A percentile compares a stretch with the other conserved stretches of the same genome.
These are phyloP conservation scores for Tethea ocularis DNA, from an alignment of 2,888 invertebrate species.

Conservation along the genomic window DNA sequence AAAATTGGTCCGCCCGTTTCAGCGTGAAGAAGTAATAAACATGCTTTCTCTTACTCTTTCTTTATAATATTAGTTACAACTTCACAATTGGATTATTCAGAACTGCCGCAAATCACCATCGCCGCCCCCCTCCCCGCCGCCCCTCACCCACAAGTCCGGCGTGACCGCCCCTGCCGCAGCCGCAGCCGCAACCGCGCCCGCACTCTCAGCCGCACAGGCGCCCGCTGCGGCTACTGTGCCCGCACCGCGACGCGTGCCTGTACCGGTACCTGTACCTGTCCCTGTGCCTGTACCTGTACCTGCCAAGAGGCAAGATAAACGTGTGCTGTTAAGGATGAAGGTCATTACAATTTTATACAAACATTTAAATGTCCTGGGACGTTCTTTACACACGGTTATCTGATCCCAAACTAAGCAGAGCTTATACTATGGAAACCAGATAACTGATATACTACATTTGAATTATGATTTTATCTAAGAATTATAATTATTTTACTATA, in stretches of 20 bases:
- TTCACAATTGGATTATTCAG: slow-evolving; percentile 30
- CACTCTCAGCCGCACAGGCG: slow-evolving; percentile 29
- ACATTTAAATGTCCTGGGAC: neutral
- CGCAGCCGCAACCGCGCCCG: neutral
- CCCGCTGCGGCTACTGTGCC: slow-evolving; percentile 15
- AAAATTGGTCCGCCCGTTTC: no score
- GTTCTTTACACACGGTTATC: no score
- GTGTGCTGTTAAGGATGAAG: neutral
- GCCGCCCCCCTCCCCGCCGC: slow-evolving; percentile 60
- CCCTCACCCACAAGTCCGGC: slow-evolving; percentile 46
- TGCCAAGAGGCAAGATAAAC: neutral
- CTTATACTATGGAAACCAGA: no score
- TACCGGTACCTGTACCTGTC: neutral
- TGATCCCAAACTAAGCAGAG: no score
- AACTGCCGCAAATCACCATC: slow-evolving; percentile 65
- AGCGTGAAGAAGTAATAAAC: no score
- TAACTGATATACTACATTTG: no score
- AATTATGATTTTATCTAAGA: no score
- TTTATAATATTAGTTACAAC: no score
- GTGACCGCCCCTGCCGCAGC: neutral
- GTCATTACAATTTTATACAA: neutral
- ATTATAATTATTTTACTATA: no score
- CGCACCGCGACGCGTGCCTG: neutral
- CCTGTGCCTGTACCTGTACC: neutral
- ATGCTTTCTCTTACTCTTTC: no score